These are phyloP conservation scores for Crypturellus undulatus DNA, from an alignment of 2,113 vertebrate genomes.

Conservation along the genomic window DNA sequence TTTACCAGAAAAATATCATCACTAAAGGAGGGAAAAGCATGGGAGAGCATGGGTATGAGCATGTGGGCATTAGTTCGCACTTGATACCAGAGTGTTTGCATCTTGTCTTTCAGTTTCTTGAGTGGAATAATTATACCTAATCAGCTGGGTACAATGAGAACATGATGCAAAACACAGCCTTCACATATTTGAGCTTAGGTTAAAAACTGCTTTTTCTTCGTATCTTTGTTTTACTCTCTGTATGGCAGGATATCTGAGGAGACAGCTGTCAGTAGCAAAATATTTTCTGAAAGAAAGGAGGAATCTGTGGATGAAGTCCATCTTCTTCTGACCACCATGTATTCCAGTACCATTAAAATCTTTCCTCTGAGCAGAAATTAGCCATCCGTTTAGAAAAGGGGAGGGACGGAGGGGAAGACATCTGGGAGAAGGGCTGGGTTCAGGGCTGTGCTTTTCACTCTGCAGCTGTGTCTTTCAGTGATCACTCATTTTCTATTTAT, in stretches of 20 bases:
- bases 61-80: constrained; percentile 1
- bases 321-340: neutral
- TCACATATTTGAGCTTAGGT: neutral
- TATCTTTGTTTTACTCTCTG: neutral
- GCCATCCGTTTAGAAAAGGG: neutral
- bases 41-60: neutral
- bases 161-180: neutral
- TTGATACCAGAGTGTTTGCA: neutral
- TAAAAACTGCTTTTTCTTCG: neutral
- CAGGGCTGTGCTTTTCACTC: no score
- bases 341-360: neutral
- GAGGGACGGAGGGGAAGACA: neutral
- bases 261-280: neutral
- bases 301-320: no score
- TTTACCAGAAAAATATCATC: constrained; percentile 30
- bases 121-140: neutral
- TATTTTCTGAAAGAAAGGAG: neutral
- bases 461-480: no score
- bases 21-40: constrained; percentile 15
- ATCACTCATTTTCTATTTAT: neutral
- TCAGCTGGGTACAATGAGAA: neutral
- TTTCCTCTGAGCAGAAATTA: neutral
- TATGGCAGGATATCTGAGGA: neutral
- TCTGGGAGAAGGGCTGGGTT: neutral
- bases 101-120: neutral